Percentiles rank a stretch among this genome's conserved stretches.
Evolutionary conservation across 2,113 vertebrate species (phyloP).

Genomic region (Strix aluco): DNA sequence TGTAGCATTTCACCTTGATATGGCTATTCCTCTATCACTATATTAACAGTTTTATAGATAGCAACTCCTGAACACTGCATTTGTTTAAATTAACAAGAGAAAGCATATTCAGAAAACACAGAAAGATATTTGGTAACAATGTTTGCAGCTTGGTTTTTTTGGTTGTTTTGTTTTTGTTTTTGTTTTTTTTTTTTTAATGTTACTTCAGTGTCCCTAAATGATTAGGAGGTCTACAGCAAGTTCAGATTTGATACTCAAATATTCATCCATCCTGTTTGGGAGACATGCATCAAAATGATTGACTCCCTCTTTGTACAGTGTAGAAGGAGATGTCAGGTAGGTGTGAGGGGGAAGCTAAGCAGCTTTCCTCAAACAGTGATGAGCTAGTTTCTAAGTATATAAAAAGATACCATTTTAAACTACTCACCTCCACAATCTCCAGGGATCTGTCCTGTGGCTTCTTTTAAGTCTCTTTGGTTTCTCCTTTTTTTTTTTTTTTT

Average conservation of each 20-base stretch:
- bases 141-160: background rate
- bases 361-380: background rate
- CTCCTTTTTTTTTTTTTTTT: background rate
- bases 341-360: background rate
- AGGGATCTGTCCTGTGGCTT: background rate
- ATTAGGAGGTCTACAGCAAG: background rate
- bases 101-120: background rate
- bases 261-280: background rate
- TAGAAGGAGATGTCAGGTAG: background rate
- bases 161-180: too few species aligned
- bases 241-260: background rate
- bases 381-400: background rate
- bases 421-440: background rate
- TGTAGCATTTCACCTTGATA: background rate
- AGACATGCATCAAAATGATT: background rate
- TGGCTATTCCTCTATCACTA: background rate
- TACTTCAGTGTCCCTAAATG: background rate
- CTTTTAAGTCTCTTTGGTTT: background rate
- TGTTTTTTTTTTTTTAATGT: background rate
- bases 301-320: background rate
- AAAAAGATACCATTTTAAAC: background rate
- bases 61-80: background rate
- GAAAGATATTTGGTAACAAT: background rate
- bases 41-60: background rate
- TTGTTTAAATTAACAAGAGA: background rate